Evolutionary conservation across 1,140 invertebrate species (phyloP).

Genomic region (Apis florea): DNA sequence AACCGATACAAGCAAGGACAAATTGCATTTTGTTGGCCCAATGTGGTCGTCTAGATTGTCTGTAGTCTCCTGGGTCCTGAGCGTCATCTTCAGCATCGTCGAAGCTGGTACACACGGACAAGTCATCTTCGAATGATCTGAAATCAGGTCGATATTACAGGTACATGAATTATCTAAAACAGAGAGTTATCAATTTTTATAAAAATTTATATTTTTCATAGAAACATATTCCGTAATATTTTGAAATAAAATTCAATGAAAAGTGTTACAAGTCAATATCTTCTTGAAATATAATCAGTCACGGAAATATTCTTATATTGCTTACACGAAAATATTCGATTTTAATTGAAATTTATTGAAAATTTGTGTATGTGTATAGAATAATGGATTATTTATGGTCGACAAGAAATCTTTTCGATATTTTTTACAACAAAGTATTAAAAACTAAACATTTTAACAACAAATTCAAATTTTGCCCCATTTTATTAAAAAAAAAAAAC

Average conservation of each 20-base stretch:
- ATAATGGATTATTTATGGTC: too few species aligned
- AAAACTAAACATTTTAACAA: too few species aligned
- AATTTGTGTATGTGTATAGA: too few species aligned
- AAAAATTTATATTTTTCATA: background rate
- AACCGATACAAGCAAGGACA: conserved; percentile 93
- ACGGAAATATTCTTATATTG: too few species aligned
- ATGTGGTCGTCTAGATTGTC: conserved; percentile 88
- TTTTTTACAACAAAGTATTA: too few species aligned
- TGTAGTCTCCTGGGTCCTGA: conserved; percentile 83
- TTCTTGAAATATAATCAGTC: background rate
- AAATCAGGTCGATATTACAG: background rate
- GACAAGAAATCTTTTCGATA: too few species aligned
- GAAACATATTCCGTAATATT: background rate
- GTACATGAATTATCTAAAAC: too few species aligned
- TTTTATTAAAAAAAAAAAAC: too few species aligned
- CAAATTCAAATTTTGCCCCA: too few species aligned
- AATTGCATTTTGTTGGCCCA: conserved; percentile 96
- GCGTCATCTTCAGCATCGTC: conserved; percentile 81
- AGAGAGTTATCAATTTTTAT: background rate
- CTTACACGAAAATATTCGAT: too few species aligned
- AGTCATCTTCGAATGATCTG: conserved; percentile 81
- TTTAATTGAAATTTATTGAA: too few species aligned
- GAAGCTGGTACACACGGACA: conserved; percentile 85
- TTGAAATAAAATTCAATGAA: background rate
- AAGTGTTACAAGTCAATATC: background rate